Evolutionary conservation across 2,113 vertebrate genomes (phyloP), one percentile per base, ranked within the genome.

Genomic region (Myotis lucifugus): DNA sequence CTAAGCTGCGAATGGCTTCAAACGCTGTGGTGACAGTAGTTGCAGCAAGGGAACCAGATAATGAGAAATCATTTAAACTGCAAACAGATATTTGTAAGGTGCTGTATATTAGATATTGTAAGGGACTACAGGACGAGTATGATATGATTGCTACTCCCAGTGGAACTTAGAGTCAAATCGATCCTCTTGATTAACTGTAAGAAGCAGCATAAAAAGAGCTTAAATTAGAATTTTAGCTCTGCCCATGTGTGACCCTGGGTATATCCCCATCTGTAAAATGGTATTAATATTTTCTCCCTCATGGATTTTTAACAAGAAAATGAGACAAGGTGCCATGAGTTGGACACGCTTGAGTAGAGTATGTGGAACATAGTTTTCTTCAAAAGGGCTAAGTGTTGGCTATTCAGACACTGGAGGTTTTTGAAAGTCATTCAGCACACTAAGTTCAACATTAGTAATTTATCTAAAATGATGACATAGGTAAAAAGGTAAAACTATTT

Each of bases 131-230:
- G 25, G 64, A 72, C 8, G 23, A 21, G 25, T 14, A 81, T 72
- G 25, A 40, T 77, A 34, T 66, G 11, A 52, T 81, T 90, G 90
- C 56, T 69, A 74, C 19, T 52, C n/a, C 52, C 4, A 12, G 59
- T 25, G 29, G 56, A 87, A 82, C 21, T 79, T 73, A 66, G 0
- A 59, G 18, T 52, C 17, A 40, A 32, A 48, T 86, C 34, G 73
- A 76, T 88, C 84, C 5, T 94, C 85, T 67, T 91, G 76, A 69
- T 93, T 69, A 89, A 78, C 37, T 19, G 92, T 56, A 90, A 93
- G 77, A 76, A 85, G 29, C 48, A 92, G 21, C 13, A 50, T 27
- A 90, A 9, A 27, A 92, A 83, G 59, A 61, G 3, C 46, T 81
- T 77, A 64, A 87, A 40, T 67, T 40, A 42, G 54, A 95, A 95